Conservation (phyloP, 2,113 vertebrate species). For the Platichthys flesus region DNA sequence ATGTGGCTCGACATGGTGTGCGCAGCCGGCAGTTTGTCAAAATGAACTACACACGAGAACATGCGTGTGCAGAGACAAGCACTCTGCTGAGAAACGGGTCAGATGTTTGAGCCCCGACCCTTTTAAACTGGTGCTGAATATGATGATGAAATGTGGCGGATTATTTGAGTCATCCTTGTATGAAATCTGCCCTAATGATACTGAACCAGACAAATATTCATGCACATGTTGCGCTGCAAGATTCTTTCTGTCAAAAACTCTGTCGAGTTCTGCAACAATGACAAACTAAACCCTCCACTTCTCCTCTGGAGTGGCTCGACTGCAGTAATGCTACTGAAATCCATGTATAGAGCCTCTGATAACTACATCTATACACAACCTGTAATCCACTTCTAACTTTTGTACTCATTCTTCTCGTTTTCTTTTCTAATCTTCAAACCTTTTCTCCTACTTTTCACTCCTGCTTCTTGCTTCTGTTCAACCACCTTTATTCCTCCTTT, state of each 20-base stretch:
- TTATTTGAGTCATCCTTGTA: background rate
- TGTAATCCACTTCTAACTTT: conserved; percentile 41
- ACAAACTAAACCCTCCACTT: background rate
- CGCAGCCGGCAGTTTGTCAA: background rate
- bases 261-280: background rate
- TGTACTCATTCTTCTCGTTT: conserved; percentile 10
- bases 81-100: background rate
- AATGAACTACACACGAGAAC: background rate
- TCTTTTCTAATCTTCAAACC: background rate
- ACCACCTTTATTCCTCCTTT: conserved; percentile 35
- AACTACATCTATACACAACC: conserved; percentile 20
- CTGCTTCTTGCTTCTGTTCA: conserved; percentile 36
- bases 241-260: background rate
- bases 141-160: background rate
- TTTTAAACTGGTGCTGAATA: background rate
- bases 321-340: background rate
- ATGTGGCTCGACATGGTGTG: background rate
- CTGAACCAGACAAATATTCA: background rate
- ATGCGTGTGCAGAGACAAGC: background rate
- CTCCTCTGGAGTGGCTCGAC: background rate
- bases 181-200: too few species aligned
- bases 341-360: conserved; percentile 13
- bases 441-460: background rate
- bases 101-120: too few species aligned
- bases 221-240: background rate